Conservation (phyloP, 2,113 vertebrate genomes). For the Bolborhynchus lineola region DNA sequence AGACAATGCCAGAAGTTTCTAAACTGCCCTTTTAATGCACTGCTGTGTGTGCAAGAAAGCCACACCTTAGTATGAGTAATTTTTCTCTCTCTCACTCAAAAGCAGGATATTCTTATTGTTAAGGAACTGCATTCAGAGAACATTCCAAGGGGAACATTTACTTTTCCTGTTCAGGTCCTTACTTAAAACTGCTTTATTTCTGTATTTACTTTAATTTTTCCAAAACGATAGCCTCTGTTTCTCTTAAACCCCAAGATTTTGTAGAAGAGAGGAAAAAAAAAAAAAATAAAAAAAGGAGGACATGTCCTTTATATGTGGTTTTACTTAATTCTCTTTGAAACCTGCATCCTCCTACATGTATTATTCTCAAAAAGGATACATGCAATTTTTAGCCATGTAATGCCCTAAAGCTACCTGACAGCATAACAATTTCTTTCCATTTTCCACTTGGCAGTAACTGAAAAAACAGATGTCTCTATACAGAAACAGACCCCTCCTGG, state of each 20-base stretch:
- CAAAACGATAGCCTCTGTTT: accelerated
- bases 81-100: not conserved
- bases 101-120: not conserved
- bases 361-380: not conserved
- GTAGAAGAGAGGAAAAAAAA: not conserved
- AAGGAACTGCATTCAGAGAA: not conserved
- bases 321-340: not conserved
- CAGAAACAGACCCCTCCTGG: not conserved
- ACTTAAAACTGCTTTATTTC: not conserved
- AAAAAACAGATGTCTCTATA: not conserved
- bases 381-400: not conserved
- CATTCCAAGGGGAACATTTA: not conserved
- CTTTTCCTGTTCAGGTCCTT: not conserved
- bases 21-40: not conserved
- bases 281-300: not conserved
- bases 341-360: not conserved
- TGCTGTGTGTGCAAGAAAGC: not conserved
- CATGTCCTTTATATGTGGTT: not conserved
- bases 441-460: slow-evolving; percentile 27
- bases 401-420: not conserved
- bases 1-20: not conserved
- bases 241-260: not conserved
- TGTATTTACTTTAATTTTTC: not conserved
- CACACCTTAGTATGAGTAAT: not conserved
- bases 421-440: not conserved